Evolutionary conservation across 92 coral and sea anemone species (phyloP).

Genomic region (Heteractis magnifica): DNA sequence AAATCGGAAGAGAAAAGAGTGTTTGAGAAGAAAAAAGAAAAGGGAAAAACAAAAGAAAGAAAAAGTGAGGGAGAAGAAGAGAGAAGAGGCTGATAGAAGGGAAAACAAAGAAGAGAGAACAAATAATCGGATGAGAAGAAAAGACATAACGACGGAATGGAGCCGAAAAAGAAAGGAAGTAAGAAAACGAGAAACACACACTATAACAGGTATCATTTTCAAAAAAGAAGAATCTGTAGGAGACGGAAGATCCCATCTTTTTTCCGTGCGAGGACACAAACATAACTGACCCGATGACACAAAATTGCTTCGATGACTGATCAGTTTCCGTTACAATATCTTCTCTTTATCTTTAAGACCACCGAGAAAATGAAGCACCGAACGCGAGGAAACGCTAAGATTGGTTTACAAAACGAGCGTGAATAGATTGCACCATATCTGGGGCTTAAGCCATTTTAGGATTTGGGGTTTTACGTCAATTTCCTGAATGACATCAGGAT

Average conservation of each 20-base stretch:
- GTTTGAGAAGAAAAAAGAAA: no score
- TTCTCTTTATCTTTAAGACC: not conserved
- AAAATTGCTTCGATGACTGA: not conserved
- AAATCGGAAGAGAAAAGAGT: no score
- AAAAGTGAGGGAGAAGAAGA: no score
- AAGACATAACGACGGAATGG: no score
- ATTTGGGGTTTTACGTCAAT: not conserved
- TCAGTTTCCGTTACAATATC: slow-evolving; percentile 4
- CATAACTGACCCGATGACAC: not conserved
- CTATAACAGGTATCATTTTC: not conserved
- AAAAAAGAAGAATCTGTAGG: not conserved
- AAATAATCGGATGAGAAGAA: no score
- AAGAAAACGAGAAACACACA: not conserved
- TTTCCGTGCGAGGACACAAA: not conserved
- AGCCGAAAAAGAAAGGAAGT: not conserved
- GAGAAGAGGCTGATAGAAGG: no score
- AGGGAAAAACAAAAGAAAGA: no score
- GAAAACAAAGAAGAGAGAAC: no score
- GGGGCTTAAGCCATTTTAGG: slow-evolving; percentile 1
- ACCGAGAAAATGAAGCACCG: not conserved
- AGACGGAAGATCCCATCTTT: not conserved
- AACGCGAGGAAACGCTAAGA: not conserved
- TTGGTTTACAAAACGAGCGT: not conserved
- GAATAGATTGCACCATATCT: not conserved
- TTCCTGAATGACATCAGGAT: not conserved